Conservation (phyloP, 2,113 vertebrate species). For the Ptychochromis oligacanthus region DNA sequence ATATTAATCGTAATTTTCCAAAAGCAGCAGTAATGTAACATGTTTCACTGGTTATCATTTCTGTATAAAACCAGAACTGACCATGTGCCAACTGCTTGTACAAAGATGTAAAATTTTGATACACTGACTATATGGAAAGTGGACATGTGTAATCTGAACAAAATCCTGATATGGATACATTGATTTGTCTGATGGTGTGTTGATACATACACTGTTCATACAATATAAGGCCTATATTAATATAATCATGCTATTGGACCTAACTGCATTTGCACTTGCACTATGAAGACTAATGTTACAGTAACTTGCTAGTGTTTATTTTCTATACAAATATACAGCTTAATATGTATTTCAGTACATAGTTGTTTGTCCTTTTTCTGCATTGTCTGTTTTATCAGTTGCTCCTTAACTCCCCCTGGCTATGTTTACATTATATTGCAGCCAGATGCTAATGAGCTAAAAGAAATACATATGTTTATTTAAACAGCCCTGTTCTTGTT, state of each 20-base stretch:
- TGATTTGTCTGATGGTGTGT: slow-evolving; percentile 51
- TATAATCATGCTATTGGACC: slow-evolving; percentile 69
- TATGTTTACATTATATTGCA: slow-evolving; percentile 73
- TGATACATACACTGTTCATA: slow-evolving; percentile 51
- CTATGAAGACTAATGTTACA: slow-evolving; percentile 63
- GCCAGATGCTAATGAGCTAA: slow-evolving; percentile 52
- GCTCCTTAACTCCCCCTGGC: slow-evolving; percentile 51
- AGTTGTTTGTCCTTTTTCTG: slow-evolving; percentile 16
- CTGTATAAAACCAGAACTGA: not conserved
- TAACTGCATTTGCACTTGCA: slow-evolving; percentile 75
- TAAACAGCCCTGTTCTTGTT: slow-evolving; percentile 41
- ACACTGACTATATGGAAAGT: slow-evolving; percentile 26
- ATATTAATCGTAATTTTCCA: slow-evolving; percentile 23
- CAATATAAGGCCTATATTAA: slow-evolving; percentile 41
- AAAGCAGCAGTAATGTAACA: slow-evolving; percentile 21
- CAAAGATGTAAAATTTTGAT: slow-evolving; percentile 54
- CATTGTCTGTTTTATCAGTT: slow-evolving; percentile 22
- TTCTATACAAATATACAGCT: slow-evolving; percentile 49
- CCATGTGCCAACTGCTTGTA: slow-evolving; percentile 30
- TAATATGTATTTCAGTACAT: slow-evolving; percentile 45
- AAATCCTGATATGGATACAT: slow-evolving; percentile 59
- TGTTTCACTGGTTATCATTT: slow-evolving; percentile 10
- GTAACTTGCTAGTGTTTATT: slow-evolving; percentile 64
- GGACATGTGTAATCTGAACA: slow-evolving; percentile 43
- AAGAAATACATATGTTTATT: slow-evolving; percentile 57